These are phyloP conservation scores for Catocala sponsa DNA, from an alignment of 2,888 invertebrate genomes.

Conservation along the genomic window DNA sequence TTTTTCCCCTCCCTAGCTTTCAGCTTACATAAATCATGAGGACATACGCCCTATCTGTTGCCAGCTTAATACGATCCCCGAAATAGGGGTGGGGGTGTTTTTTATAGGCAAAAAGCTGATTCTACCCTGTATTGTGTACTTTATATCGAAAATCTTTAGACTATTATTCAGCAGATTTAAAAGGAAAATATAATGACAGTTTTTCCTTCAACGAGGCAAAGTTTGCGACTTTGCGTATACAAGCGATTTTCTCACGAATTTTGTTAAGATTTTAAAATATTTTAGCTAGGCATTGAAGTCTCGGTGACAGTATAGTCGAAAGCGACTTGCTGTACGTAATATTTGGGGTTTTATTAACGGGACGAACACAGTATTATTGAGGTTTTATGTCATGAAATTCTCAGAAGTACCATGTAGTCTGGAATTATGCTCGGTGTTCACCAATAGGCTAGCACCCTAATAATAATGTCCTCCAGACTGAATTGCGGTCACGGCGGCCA, in stretches of 20 bases:
- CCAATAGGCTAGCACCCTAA: no score
- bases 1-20: slow-evolving; percentile 63
- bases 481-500: no score
- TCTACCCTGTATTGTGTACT: slow-evolving; percentile 49
- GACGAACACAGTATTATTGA: no score
- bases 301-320: no score
- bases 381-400: no score
- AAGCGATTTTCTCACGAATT: not conserved
- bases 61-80: slow-evolving; percentile 84
- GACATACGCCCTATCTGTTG: slow-evolving; percentile 87
- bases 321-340: no score
- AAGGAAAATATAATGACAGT: slow-evolving; percentile 32
- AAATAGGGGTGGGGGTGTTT: slow-evolving; percentile 64
- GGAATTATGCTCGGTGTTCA: no score
- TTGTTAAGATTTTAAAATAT: slow-evolving; percentile 4
- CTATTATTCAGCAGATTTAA: slow-evolving; percentile 46
- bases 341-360: no score
- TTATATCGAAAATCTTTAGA: slow-evolving; percentile 45
- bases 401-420: no score
- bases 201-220: slow-evolving; percentile 12
- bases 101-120: slow-evolving; percentile 57
- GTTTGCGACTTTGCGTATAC: not conserved
- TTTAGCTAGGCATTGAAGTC: not conserved
- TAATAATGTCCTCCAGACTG: no score
- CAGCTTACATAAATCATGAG: slow-evolving; percentile 83